Evolutionary conservation across 2,888 invertebrate species (phyloP), one percentile per base, ranked within the genome.

Genomic region (Muschampia plurimacula): DNA sequence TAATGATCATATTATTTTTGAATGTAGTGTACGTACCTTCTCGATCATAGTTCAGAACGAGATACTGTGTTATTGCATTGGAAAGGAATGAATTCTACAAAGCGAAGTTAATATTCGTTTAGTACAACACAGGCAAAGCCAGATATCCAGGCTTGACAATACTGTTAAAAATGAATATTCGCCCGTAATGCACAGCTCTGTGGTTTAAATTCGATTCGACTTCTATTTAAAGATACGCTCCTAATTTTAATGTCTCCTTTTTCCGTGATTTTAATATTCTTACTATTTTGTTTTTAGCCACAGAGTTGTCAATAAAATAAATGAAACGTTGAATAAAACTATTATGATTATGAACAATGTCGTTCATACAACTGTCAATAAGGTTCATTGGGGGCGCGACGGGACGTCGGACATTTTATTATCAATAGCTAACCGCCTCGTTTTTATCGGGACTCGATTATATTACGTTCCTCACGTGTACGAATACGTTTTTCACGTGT

Each of bases 351-450:
- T n/a, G 9, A 62, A 62, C 15, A 39, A 59, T 28, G 41, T 44
- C 49, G n/a, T 12, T 73, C 64, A 41, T 76, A 72, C 71, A 69
- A 69, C 52, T 75, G 74, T 76, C 76, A 76, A 75, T 76, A 72
- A 57, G 65, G 71, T 39, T 52, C 67, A 64, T 67, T 68, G 60
- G 39, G 70, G 66, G n/a, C 73, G 67, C 72, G 32, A 41, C 63
- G 49, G 70, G 72, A 41, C 55, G 46, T 60, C 55, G 32, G 5
- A 39, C 12, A 59, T 59, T 52, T 52, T 52, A 15, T 15, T 52
- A 49, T 49, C 49, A 28, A 57, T 57, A 57, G 57, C 12, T 57
- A 28, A 57, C 57, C 10, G n/a, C 36, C n/a, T 36, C 32, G 6
- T n/a, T 60, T 44, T 49, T 49, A 49, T 49, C n/a, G 49, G n/a